A percentile compares a stretch with the other conserved stretches of the same genome.
Conservation (phyloP, 2,888 invertebrate genomes). For the Thecophora atra region DNA sequence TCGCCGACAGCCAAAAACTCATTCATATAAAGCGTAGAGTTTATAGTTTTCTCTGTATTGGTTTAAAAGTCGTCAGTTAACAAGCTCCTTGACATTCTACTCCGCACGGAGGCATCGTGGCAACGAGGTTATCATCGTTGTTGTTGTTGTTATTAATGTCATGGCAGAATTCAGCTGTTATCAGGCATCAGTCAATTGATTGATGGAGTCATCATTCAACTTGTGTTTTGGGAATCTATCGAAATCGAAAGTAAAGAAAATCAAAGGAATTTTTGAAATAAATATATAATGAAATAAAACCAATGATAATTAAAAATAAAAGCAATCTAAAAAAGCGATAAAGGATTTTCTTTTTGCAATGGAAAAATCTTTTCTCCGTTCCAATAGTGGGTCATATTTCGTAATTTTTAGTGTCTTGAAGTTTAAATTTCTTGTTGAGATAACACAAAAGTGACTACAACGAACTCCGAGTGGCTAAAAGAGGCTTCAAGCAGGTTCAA, state of each 20-base stretch:
- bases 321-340: too few relatives aligned
- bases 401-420: too few relatives aligned
- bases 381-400: too few relatives aligned
- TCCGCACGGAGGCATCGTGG: background rate
- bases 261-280: background rate
- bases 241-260: background rate
- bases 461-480: background rate
- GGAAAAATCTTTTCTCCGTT: too few relatives aligned
- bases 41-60: too few relatives aligned
- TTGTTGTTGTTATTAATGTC: background rate
- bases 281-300: too few relatives aligned
- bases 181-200: background rate
- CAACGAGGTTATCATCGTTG: conserved; percentile 47
- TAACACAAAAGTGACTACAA: too few relatives aligned
- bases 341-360: too few relatives aligned
- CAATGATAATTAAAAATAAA: too few relatives aligned
- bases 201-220: background rate
- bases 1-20: background rate
- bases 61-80: background rate
- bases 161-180: background rate
- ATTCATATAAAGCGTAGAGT: background rate
- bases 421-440: too few relatives aligned
- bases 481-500: too few relatives aligned
- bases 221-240: background rate
- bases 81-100: background rate